A percentile compares a stretch with the other conserved stretches of the same genome.
Evolutionary conservation across 2,888 invertebrate genomes (phyloP).

Genomic region (Pammene aurita): DNA sequence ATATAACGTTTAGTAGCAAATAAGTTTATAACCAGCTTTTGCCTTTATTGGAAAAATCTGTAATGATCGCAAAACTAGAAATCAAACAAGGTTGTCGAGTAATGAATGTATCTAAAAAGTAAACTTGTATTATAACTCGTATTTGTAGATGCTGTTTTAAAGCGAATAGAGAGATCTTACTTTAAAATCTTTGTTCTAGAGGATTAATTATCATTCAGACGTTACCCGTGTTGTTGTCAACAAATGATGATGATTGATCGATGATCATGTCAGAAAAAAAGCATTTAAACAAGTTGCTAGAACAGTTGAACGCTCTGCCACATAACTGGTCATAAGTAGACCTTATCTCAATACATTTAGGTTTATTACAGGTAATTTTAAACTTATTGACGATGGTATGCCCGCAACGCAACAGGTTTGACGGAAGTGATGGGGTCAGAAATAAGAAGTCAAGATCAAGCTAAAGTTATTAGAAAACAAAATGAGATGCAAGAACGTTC

Average conservation of each 20-base stretch:
- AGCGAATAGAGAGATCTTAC: slow-evolving; percentile 8
- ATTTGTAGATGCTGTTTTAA: slow-evolving; percentile 11
- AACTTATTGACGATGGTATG: not conserved
- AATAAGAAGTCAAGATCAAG: slow-evolving; percentile 35
- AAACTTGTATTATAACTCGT: slow-evolving; percentile 14
- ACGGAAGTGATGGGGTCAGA: slow-evolving; percentile 34
- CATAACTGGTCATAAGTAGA: too few relatives aligned
- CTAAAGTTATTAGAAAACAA: slow-evolving; percentile 21
- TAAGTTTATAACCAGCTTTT: slow-evolving; percentile 16
- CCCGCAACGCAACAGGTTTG: slow-evolving; percentile 29
- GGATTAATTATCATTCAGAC: slow-evolving; percentile 41
- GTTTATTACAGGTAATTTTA: too few relatives aligned
- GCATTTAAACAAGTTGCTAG: slow-evolving; percentile 29
- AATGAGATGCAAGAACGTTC: slow-evolving; percentile 1
- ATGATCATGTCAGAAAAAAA: slow-evolving; percentile 30
- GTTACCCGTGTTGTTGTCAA: slow-evolving; percentile 41
- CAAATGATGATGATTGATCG: slow-evolving; percentile 38
- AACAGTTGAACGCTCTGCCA: slow-evolving; percentile 15
- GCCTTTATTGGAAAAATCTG: slow-evolving; percentile 25
- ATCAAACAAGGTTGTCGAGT: slow-evolving; percentile 29
- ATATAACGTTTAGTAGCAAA: slow-evolving; percentile 15
- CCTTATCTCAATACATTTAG: too few relatives aligned
- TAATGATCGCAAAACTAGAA: slow-evolving; percentile 26
- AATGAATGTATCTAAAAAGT: slow-evolving; percentile 15
- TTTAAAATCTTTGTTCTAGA: slow-evolving; percentile 30